phyloP scores from a whole-genome alignment of 2,113 vertebrate species.

The Rhinopithecus roxellana region DNA sequence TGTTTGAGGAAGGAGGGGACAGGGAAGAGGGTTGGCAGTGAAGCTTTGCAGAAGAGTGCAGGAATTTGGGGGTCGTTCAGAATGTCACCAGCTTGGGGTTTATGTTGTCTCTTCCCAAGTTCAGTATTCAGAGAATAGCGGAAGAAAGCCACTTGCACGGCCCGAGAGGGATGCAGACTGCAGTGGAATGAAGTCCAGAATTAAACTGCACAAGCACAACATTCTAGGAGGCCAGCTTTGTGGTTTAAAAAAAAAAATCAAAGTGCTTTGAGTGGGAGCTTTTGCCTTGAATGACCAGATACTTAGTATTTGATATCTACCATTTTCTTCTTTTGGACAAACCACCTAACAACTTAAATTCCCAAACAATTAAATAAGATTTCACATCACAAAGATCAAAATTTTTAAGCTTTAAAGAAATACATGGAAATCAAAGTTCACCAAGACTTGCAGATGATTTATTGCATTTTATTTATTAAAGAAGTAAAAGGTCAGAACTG shows the following conservation, averaged over 20 bases:
- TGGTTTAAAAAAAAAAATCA: background rate
- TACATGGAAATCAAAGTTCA: background rate
- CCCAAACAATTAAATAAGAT: background rate
- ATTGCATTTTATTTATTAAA: background rate
- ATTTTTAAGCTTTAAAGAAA: background rate
- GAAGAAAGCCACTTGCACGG: background rate
- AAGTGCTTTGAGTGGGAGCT: background rate
- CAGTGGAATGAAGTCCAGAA: background rate
- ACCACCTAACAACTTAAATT: background rate
- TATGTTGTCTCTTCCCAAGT: background rate
- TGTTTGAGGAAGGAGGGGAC: background rate
- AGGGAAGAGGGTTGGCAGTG: background rate
- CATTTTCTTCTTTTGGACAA: background rate
- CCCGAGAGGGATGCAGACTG: background rate
- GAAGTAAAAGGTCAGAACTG: background rate
- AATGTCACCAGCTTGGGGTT: background rate
- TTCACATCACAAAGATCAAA: background rate
- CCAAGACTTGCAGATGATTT: background rate
- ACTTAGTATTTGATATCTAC: background rate
- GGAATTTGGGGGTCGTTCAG: background rate
- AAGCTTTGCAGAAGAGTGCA: background rate
- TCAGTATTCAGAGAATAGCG: background rate
- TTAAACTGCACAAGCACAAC: background rate
- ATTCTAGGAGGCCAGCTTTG: background rate
- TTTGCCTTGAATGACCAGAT: constrained; percentile 16